phyloP scores from a whole-genome alignment of 1,140 invertebrate species.

The Anoplolepis gracilipes region DNA sequence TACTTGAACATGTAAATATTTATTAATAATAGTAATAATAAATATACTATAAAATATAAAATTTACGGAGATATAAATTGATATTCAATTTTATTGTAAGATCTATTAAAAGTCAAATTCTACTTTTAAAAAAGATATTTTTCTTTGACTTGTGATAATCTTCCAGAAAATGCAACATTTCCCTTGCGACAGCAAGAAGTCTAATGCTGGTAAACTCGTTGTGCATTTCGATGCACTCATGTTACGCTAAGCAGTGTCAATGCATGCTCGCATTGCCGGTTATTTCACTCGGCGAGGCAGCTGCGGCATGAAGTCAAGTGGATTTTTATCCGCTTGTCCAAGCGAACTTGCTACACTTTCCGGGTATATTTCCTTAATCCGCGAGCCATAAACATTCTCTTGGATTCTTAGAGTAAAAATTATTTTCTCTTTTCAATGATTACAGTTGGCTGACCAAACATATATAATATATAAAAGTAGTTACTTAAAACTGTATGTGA shows the following conservation, averaged over 20 bases:
- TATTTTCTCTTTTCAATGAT: not conserved
- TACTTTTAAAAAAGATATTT: not conserved
- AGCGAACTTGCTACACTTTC: not conserved
- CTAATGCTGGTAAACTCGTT: slow-evolving; percentile 36
- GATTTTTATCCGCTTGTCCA: slow-evolving; percentile 23
- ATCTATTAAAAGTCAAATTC: not conserved
- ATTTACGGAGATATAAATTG: too few relatives aligned
- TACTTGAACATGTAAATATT: too few relatives aligned
- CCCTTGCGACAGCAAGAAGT: slow-evolving; percentile 11
- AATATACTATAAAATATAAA: too few relatives aligned
- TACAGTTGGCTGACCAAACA: not conserved
- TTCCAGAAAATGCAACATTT: not conserved
- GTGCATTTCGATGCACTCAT: slow-evolving; percentile 29
- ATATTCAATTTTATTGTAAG: not conserved
- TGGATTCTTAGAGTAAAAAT: not conserved
- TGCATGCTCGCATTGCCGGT: slow-evolving; percentile 16
- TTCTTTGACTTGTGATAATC: not conserved
- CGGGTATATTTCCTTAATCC: slow-evolving; percentile 51
- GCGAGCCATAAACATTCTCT: not conserved
- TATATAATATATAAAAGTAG: too few relatives aligned
- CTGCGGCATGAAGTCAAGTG: slow-evolving; percentile 28
- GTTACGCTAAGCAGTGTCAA: not conserved
- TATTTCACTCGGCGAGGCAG: not conserved
- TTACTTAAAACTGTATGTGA: not conserved
- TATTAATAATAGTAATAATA: too few relatives aligned